Percentiles rank a stretch among this genome's conserved stretches.
phyloP scores from a whole-genome alignment of 2,113 vertebrate species.

The Picathartes gymnocephalus region DNA sequence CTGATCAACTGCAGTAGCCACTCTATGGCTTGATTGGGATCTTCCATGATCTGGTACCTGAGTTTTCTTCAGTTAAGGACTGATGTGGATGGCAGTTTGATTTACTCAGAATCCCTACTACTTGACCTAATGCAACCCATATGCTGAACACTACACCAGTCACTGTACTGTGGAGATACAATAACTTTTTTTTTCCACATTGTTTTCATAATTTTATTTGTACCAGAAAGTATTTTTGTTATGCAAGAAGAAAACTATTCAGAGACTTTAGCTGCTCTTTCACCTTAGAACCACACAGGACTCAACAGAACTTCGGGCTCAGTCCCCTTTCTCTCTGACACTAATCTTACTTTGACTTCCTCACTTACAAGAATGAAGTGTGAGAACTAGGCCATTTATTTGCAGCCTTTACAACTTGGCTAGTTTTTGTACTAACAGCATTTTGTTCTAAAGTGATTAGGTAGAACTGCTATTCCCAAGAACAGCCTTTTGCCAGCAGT shows the following conservation, averaged over 20 bases:
- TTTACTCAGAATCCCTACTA: background rate
- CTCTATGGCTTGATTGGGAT: conserved; percentile 88
- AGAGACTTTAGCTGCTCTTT: background rate
- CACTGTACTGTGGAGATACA: background rate
- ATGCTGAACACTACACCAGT: background rate
- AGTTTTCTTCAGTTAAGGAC: conserved; percentile 73
- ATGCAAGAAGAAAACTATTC: background rate
- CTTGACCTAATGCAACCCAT: background rate
- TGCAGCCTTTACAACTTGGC: background rate
- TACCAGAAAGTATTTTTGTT: background rate
- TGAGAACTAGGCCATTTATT: background rate
- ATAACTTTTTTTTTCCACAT: background rate
- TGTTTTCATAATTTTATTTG: background rate
- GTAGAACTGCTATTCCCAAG: background rate
- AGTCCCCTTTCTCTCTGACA: background rate
- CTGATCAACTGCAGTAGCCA: conserved; percentile 93
- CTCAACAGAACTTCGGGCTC: background rate
- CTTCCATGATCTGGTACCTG: conserved; percentile 89
- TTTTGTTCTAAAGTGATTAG: background rate
- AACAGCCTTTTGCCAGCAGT: background rate
- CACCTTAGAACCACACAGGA: background rate
- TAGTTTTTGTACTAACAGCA: background rate
- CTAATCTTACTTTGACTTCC: background rate
- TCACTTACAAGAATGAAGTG: background rate
- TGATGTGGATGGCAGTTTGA: background rate